Conservation (phyloP, 2,888 invertebrate species). For the Amblyjoppa fuscipennis region DNA sequence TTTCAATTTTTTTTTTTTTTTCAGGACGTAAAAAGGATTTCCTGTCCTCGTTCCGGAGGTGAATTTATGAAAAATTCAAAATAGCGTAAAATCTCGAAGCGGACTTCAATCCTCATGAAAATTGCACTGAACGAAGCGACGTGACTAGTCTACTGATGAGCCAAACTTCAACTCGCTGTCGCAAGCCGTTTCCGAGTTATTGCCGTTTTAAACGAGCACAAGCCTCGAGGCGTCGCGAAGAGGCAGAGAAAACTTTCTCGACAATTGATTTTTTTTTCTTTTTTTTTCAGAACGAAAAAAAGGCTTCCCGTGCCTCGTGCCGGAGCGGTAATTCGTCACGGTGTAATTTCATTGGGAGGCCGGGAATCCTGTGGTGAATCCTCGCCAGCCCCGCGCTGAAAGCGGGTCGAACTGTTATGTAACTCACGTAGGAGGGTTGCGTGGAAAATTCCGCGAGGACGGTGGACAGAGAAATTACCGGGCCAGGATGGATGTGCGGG, state of each 20-base stretch:
- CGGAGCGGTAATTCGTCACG: not conserved
- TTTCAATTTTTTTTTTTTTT: too few species aligned
- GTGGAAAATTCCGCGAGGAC: conserved; percentile 15
- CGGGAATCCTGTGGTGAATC: conserved; percentile 26
- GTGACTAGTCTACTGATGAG: too few species aligned
- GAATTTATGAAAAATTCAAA: too few species aligned
- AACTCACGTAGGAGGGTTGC: conserved; percentile 7
- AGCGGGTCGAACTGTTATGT: conserved; percentile 1
- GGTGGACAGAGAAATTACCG: conserved; percentile 1
- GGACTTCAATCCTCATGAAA: too few species aligned
- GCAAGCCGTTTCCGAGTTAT: too few species aligned
- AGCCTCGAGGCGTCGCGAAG: not conserved
- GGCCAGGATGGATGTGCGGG: not conserved
- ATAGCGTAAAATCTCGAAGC: too few species aligned
- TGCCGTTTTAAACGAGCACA: not conserved
- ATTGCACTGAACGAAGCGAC: too few species aligned
- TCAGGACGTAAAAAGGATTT: too few species aligned
- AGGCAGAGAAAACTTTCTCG: not conserved
- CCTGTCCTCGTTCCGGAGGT: too few species aligned
- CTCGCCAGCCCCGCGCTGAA: not conserved
- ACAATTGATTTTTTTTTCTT: not conserved
- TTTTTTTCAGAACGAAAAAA: not conserved
- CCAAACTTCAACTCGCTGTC: too few species aligned
- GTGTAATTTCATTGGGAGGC: not conserved
- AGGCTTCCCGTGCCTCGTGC: not conserved